Evolutionary conservation across 2,888 invertebrate species (phyloP), one percentile per base, ranked within the genome.

Genomic region (Euphydryas editha): DNA sequence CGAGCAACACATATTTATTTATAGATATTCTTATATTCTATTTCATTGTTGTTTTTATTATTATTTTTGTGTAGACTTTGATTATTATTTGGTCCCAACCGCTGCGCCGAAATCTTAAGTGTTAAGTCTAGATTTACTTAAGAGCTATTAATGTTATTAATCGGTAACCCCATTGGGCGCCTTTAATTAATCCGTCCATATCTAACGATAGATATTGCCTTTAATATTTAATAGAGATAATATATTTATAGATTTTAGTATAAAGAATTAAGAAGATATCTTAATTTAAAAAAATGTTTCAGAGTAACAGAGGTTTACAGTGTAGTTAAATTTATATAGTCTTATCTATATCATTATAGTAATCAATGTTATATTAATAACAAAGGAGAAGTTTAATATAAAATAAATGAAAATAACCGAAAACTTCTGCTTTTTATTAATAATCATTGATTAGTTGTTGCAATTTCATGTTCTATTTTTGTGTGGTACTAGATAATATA

Each of bases 211-310:
- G 90, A 92, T 89, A 90, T 92, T 92, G 92, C 92, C 92, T 92
- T 92, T 92, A 92, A 91, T 91, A 90, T 91, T 90, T 92, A 92
- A 90, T 92, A 92, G 88, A 92, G 88, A 90, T 92, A 92, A 92
- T 92, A 92, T 92, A 92, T 92, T 92, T 91, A 90, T 92, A 92
- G 90, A 86, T 76, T 85, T 83, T 90, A 90, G 87, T 80, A 46
- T 79, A 77, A 86, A 60, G 11, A 83, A 83, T 82, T 86, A 88
- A 88, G 87, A 79, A 80, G 76, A 83, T 84, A 85, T 89, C 83
- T 85, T 85, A 88, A 85, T 81, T 84, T 86, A 73, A 68, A 81
- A 18, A 84, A 79, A 81, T 84, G 85, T 87, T 88, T 90, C 82
- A 86, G 82, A 85, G 82, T 81, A 84, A 82, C 83, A 88, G 82